These are phyloP conservation scores for Lampropteryx suffumata DNA, from an alignment of 2,888 invertebrate species.

Conservation along the genomic window DNA sequence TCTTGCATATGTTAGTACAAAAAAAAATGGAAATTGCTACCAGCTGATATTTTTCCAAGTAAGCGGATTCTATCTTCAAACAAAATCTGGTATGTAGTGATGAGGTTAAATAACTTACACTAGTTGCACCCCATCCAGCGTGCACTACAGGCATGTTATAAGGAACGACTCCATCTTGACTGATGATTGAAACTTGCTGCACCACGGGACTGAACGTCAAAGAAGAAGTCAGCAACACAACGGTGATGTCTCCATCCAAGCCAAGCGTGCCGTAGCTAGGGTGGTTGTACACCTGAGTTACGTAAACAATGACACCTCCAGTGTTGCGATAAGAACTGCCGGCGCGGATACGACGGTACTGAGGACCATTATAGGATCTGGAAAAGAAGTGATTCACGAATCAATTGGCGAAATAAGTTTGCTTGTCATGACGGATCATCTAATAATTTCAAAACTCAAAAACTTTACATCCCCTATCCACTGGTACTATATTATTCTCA, in stretches of 20 bases:
- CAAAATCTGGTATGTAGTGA: too few relatives aligned
- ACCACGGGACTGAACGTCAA: conserved; percentile 25
- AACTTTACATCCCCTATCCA: too few relatives aligned
- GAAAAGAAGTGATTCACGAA: too few relatives aligned
- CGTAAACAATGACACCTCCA: conserved; percentile 19
- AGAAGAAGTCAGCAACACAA: conserved; percentile 20
- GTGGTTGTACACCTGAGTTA: conserved; percentile 20
- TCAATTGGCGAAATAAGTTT: too few relatives aligned
- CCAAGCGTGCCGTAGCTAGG: conserved; percentile 15
- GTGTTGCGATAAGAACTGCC: conserved; percentile 22
- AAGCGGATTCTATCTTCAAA: too few relatives aligned
- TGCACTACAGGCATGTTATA: conserved; percentile 36
- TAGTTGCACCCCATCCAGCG: conserved; percentile 47
- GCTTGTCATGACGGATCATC: too few relatives aligned
- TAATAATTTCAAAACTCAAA: too few relatives aligned
- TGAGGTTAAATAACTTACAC: too few relatives aligned
- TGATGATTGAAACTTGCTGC: conserved; percentile 28
- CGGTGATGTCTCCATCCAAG: conserved; percentile 33
- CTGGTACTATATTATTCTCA: too few relatives aligned
- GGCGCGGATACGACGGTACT: conserved; percentile 29
- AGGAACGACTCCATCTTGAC: conserved; percentile 23
- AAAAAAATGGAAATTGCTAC: too few relatives aligned
- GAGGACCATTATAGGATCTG: conserved; percentile 7
- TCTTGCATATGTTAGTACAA: too few relatives aligned
- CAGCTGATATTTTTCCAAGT: too few relatives aligned